Evolutionary conservation across 2,113 vertebrate species (phyloP), one percentile per base, ranked within the genome.

Genomic region (Amazona vittata): DNA sequence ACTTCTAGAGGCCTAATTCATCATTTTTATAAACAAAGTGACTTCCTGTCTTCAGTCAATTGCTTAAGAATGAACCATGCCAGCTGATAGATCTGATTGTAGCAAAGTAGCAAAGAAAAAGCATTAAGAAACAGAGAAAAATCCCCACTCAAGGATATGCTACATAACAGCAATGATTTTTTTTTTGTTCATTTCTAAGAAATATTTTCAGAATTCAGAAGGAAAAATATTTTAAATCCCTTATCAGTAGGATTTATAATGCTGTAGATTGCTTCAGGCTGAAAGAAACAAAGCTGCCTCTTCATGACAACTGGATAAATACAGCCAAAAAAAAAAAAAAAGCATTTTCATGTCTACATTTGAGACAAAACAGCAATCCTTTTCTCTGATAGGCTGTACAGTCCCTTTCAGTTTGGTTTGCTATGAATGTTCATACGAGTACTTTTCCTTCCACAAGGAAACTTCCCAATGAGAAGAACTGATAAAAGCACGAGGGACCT

Each of bases 21-120:
- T 92, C 5, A 82, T 94, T 95, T 97, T 83, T 96, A 79, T 60
- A 80, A 96, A 91, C 73, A 67, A 80, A 90, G 22, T 63, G 55
- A 62, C 59, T 94, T 97, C 73, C 80, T 88, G 49, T 57, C 80
- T 86, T 94, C 69, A 81, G 46, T 92, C 62, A 92, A 79, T 92
- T 95, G 33, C 65, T 92, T 86, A 69, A 67, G 55, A 90, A 75
- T 63, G 68, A 94, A 93, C 20, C 28, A 15, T 35, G 47, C 41
- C 52, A 55, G 55, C 44, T 35, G 24, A 52, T 46, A 77, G 37
- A 68, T 55, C 12, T 52, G 39, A 44, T 10, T 82, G 37, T 60
- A 77, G 4, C 11, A 90, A 18, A 83, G 22, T 24, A 88, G 46
- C 4, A 52, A 74, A 68, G 76, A 41, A 86, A 86, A 39, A 47